Evolutionary conservation across 2,888 invertebrate genomes (phyloP), one percentile per base, ranked within the genome.

Genomic region (Polyploca ridens): DNA sequence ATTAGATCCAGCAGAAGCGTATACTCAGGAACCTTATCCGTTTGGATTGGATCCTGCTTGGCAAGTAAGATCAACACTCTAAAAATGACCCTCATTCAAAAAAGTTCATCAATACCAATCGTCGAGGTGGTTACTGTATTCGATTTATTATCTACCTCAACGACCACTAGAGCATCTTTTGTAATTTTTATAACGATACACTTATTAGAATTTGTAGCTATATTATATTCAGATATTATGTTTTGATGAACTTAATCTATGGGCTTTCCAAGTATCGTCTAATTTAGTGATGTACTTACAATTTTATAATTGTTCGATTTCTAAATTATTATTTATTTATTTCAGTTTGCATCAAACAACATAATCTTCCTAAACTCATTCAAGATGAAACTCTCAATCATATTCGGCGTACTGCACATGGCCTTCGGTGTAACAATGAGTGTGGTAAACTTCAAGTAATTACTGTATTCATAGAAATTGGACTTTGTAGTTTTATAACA

Each of bases 311-410:
- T 14, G 16, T 10, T 38, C 10, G 7, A 8, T 10, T 38, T 38
- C 6, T 19, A 3, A 14, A 54, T 3, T 64, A 54, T 65, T 62
- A 38, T 70, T 64, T 57, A 66, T 69, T 74, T 67, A 64, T 72
- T 94, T 63, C 91, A 95, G 95, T 89, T 94, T 62, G 94, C 95
- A 46, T 70, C 88, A 60, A 97, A 97, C 90, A 96, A 96, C 88
- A 96, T 97, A 71, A 95, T 95, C 74, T 96, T 96, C 85, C 90
- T 96, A 58, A 97, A 97, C 86, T 96, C 96, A 0, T 96, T 96
- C 93, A 97, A 97, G 90, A 97, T 97, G 97, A 95, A 96, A 85
- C 88, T 96, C 64, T 96, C 97, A 0, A 95, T 97, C 60, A 96
- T 97, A 82, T 94, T 97, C 69, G 97, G 96, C 38, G 96, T 97